phyloP scores from a whole-genome alignment of 1,140 invertebrate genomes.

The Wasmannia auropunctata region DNA sequence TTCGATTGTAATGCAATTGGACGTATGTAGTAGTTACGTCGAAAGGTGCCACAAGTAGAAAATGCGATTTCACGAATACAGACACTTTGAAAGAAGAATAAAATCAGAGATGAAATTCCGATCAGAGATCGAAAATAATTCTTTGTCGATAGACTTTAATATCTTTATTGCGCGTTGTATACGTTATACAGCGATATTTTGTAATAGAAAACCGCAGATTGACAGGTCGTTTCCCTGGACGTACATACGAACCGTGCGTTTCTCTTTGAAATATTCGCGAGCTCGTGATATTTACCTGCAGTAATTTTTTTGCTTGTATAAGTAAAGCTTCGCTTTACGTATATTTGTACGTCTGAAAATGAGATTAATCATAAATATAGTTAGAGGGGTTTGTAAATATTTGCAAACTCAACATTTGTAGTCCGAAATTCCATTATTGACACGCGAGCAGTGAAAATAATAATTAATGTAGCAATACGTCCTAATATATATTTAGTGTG shows the following conservation, averaged over 20 bases:
- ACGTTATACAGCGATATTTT: not conserved
- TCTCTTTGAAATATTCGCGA: not conserved
- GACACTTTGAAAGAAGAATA: not conserved
- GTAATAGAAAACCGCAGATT: not conserved
- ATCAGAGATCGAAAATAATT: not conserved
- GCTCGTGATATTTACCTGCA: not conserved
- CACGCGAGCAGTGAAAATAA: not conserved
- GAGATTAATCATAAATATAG: conserved; percentile 12
- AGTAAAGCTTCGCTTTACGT: not conserved
- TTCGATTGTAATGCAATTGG: conserved; percentile 12
- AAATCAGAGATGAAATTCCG: not conserved
- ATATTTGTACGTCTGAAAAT: not conserved
- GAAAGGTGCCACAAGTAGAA: not conserved
- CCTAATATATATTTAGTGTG: not conserved
- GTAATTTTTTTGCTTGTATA: not conserved
- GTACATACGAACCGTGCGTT: not conserved
- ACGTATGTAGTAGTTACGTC: not conserved
- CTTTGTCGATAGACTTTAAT: not conserved
- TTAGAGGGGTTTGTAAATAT: not conserved
- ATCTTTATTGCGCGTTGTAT: not conserved
- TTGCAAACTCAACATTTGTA: not conserved
- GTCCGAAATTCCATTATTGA: conserved; percentile 8
- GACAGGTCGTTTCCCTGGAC: not conserved
- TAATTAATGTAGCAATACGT: not conserved
- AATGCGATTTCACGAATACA: not conserved